Base-by-base conservation (phyloP, 2,888 invertebrate genomes). In the Chrysolina oricalcia region DNA sequence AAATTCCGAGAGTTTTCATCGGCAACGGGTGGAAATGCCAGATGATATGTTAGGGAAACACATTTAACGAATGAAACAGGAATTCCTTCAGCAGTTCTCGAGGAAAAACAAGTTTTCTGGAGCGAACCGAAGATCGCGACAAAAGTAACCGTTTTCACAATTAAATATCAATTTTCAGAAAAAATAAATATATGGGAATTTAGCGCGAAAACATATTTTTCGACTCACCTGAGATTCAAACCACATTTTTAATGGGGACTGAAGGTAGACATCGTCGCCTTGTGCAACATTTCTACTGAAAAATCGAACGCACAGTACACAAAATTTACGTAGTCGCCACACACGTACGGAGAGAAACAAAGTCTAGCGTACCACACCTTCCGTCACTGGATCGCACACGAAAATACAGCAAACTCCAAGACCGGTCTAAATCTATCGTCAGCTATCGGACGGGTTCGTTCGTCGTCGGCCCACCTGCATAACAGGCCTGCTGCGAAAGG, bases 401-500 rank as follows among this genome's bases (percentile, higher is more conserved):
- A 82, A 83, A 83, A 83, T 83, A 78, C 77, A 64, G 78, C 79
- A 78, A 53, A 48, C 64, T 84, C 80, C 83, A 83, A 87, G 88
- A 88, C 88, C 88, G 87, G 88, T 88, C 88, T 84, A 83, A 75
- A 78, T 67, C 70, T 70, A 72, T 88, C 88, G 88, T 83, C 68
- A 50, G 72, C 59, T 81, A 74, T 89, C 90, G 90, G 82, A 56
- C 1, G 21, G 78, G 81, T 81, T 88, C 90, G 90, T 65, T 2
- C 9, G 19, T 13, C 13, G 75, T 78, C 75, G 65, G 89, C 88
- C 90, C 90, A 90, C 90, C 90, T 91, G 91, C 90, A 90, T 89
- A 89, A 89, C 88, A 88, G 85, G 86, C 85, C 84, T 81, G 82
- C 84, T 82, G 81, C 81, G 84, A 87, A 87, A 88, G 87, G 88